Evolutionary conservation across 2,113 vertebrate genomes (phyloP).

Genomic region (Nicator chloris): DNA sequence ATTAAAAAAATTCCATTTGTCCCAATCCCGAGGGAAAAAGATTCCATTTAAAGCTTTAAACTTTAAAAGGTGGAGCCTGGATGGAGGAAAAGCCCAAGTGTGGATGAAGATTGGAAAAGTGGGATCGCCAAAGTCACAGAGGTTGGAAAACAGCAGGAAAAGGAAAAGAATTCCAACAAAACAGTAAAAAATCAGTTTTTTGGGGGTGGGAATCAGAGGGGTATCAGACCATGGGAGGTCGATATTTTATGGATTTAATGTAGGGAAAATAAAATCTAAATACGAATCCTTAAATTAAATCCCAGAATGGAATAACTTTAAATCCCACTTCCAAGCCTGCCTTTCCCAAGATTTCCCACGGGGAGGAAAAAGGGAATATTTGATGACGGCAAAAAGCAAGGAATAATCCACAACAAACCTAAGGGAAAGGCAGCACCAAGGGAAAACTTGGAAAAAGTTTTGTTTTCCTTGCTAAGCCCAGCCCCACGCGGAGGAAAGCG

Average conservation of each 20-base stretch:
- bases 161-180: background rate
- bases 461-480: background rate
- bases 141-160: background rate
- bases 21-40: background rate
- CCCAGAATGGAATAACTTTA: background rate
- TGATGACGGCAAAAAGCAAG: accelerated
- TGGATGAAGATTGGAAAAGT: background rate
- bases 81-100: background rate
- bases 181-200: background rate
- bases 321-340: background rate
- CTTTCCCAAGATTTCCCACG: accelerated
- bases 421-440: background rate
- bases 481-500: accelerated
- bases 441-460: background rate
- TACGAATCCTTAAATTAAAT: background rate
- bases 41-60: background rate
- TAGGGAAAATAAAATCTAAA: background rate
- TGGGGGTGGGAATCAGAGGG: accelerated
- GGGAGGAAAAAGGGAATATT: background rate
- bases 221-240: accelerated
- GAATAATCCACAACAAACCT: background rate
- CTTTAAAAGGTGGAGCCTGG: background rate
- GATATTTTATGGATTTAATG: accelerated
- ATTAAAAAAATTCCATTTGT: background rate
- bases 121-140: too few species aligned